Percentiles rank a stretch among this genome's conserved stretches.
Evolutionary conservation across 2,797 vertebrate species (phyloP).

Genomic region (Eospalax fontanierii): DNA sequence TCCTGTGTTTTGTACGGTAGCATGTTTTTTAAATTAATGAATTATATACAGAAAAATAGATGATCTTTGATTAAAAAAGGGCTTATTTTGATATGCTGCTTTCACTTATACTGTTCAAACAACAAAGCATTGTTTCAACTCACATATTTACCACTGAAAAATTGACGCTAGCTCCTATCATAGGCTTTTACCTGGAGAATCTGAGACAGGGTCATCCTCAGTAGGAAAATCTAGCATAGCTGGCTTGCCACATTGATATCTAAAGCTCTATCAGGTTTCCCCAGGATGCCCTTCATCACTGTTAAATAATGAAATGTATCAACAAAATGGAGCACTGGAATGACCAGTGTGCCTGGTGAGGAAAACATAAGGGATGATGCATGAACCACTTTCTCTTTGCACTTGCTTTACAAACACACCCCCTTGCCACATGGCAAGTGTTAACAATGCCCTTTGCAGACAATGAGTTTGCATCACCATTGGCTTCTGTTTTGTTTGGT

Average conservation of each 20-base stretch:
- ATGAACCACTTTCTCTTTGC: neutral
- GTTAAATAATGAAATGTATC: neutral
- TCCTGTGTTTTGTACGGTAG: constrained; percentile 66
- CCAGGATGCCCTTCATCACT: neutral
- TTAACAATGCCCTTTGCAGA: neutral
- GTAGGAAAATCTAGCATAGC: neutral
- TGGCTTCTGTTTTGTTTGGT: neutral
- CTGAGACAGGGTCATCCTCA: neutral
- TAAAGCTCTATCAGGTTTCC: neutral
- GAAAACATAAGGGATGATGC: neutral
- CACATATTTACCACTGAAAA: neutral
- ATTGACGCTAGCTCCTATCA: neutral
- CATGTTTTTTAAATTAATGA: constrained; percentile 63
- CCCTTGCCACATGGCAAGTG: neutral
- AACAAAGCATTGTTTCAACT: constrained; percentile 9
- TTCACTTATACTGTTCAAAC: constrained; percentile 6
- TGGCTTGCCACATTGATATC: neutral
- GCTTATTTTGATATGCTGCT: constrained; percentile 12
- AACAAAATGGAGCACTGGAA: neutral
- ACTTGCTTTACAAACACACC: neutral
- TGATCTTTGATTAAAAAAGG: constrained; percentile 47
- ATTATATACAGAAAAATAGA: constrained; percentile 51
- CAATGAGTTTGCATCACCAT: neutral
- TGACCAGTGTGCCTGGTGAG: neutral
- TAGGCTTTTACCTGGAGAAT: neutral